Base-by-base conservation (phyloP, 2,888 invertebrate species). In the Hydraecia micacea region DNA sequence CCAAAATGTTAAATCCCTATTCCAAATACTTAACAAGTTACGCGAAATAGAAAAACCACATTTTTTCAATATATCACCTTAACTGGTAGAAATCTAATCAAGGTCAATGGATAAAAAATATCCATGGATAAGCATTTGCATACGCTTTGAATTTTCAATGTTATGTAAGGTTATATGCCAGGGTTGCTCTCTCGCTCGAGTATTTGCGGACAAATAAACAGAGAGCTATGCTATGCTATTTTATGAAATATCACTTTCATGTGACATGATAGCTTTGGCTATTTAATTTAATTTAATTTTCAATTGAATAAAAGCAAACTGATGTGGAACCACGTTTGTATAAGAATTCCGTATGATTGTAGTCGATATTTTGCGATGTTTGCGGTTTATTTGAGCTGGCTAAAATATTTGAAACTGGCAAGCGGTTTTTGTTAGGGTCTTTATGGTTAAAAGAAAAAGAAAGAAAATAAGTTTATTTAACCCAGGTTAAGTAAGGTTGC, bases 241-340 rank as follows among this genome's bases (percentile, higher is more conserved):
- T 60, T 60, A 42, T 66, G 4, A 52, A 68, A 68, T 73, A 77
- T 72, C 25, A 28, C 13, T 39, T 73, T 72, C n/a, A 70, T 58
- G 39, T 66, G 46, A 62, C 9, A 32, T 62, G 21, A 28, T 72
- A 46, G 46, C 32, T 32, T 66, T 25, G 15, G 55, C 8, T 52
- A 3, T 65, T 18, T 32, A 73, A 21, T 39, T 70, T 28, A 15
- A 81, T 62, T 65, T 8, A 11, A 67, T 62, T 77, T 52, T 66
- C 60, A 60, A 63, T 79, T 67, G 46, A 63, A 72, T 73, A 36
- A 73, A 75, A 77, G 28, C 39, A 65, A 65, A 60, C 62, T 39
- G 55, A 42, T 60, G 13, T 36, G 2, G 21, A 71, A n/a, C 6
- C 25, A 25, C 21, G 60, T 66, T 69, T 80, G 49, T 49, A 69